Base-by-base conservation (phyloP, 2,888 invertebrate species). In the Dryocosmus kuriphilus region DNA sequence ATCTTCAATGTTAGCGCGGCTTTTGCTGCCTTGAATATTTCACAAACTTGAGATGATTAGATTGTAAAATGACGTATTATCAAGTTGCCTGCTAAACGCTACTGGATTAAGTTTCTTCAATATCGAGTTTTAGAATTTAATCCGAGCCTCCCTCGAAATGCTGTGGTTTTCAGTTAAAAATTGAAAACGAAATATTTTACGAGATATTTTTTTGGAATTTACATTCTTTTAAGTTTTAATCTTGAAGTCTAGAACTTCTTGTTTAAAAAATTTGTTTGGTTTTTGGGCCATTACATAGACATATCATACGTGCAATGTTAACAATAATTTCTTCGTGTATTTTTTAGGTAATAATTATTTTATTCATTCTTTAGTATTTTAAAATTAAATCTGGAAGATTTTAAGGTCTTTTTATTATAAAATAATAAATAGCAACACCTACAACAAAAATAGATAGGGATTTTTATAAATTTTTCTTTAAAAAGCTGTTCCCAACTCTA, bases 1-100 rank as follows among this genome's bases (percentile, higher is more conserved):
- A 93, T 96, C 82, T 90, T 94, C 51, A 96, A 96, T 86, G 92
- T 94, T 0, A 93, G 94, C 0, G 51, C 71, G 14, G 71, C 71
- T 14, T 71, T 71, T 30, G 3, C 51, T 30, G 9, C 71, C n/a
- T 51, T 51, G n/a, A 71, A 71, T 19, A 71, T 51, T 71, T 55
- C 71, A 30, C 51, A 71, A 71, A 71, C 71, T 19, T 71, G n/a
- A 38, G 19, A 9, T 41, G 6, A 46, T 51, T 16, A 22, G 1
- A 27, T 11, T 41, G 4, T 8, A 41, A 7, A 8, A 11, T 9
- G 46, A 6, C n/a, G n/a, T 67, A 46, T 30, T 16, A 16, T 14
- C 41, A 8, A 14, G 7, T 7, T 41, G 22, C 16, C 16, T 46
- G n/a, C n/a, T n/a, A n/a, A n/a, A n/a, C n/a, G n/a, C n/a, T n/a